Conservation (phyloP, 2,888 invertebrate species). For the Cheilosia vernalis region DNA sequence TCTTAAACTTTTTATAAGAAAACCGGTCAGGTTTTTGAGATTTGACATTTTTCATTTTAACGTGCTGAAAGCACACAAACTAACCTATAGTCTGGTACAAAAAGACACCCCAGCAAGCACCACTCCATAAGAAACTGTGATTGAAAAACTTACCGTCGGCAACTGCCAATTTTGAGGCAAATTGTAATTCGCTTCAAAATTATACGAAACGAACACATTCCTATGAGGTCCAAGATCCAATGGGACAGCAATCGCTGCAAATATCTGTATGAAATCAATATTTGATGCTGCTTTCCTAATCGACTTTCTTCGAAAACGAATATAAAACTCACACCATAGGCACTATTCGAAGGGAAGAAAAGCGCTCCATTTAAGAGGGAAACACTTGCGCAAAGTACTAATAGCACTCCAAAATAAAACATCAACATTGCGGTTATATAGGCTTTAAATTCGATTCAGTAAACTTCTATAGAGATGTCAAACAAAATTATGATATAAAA, state of each 20-base stretch:
- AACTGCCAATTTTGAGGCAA: conserved; percentile 85
- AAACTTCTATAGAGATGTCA: neutral
- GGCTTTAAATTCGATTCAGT: neutral
- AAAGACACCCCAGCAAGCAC: too few species aligned
- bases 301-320: neutral
- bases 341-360: conserved; percentile 80
- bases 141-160: conserved; percentile 74
- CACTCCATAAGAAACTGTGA: conserved; percentile 24
- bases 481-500: neutral
- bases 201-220: conserved; percentile 89
- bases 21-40: too few species aligned
- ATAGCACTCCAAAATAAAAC: neutral
- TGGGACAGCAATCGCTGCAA: conserved; percentile 89
- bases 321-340: conserved; percentile 80
- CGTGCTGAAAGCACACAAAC: too few species aligned
- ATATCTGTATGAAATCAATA: conserved; percentile 84
- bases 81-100: too few species aligned
- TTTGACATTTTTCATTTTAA: too few species aligned
- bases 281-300: neutral
- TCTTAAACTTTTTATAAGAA: too few species aligned
- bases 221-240: conserved; percentile 87
- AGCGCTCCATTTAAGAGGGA: conserved; percentile 66
- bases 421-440: conserved; percentile 14
- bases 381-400: conserved; percentile 1
- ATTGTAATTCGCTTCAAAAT: conserved; percentile 89